Evolutionary conservation across 2,888 invertebrate genomes (phyloP).

Genomic region (Lordiphosa fenestrarum): DNA sequence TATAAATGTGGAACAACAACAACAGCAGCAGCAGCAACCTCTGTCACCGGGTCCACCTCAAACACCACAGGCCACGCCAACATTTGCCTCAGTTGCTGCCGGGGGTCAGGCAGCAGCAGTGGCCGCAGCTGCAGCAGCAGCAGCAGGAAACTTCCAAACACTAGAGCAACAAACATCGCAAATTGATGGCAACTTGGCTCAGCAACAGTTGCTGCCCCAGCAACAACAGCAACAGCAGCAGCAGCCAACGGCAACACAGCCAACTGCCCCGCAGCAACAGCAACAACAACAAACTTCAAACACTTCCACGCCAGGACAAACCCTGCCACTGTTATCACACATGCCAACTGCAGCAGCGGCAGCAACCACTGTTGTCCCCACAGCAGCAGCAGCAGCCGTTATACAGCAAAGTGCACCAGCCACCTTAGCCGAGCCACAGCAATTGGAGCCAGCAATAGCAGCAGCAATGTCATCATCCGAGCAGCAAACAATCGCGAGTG

Average conservation of each 20-base stretch:
- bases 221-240: constrained; percentile 34
- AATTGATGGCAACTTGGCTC: constrained; percentile 67
- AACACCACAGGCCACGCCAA: constrained; percentile 53
- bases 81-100: constrained; percentile 64
- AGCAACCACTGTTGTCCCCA: constrained; percentile 36
- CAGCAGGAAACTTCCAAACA: constrained; percentile 27
- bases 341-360: constrained; percentile 63
- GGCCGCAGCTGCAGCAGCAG: constrained; percentile 32
- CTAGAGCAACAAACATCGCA: constrained; percentile 68
- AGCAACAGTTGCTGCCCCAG: constrained; percentile 15
- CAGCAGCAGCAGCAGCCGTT: constrained; percentile 30
- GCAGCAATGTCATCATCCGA: constrained; percentile 35
- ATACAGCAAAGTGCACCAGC: constrained; percentile 72
- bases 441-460: constrained; percentile 39
- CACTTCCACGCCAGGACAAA: constrained; percentile 74
- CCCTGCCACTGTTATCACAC: constrained; percentile 75
- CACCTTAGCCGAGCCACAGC: constrained; percentile 73
- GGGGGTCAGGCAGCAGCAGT: constrained; percentile 30
- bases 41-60: constrained; percentile 63
- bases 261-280: constrained; percentile 31
- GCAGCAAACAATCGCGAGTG: constrained; percentile 69
- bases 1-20: constrained; percentile 16
- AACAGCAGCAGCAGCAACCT: constrained; percentile 34
- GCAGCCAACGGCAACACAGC: constrained; percentile 17
- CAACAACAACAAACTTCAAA: constrained; percentile 67